Base-by-base conservation (phyloP, 2,797 vertebrate species). In the Megaceryle alcyon region DNA sequence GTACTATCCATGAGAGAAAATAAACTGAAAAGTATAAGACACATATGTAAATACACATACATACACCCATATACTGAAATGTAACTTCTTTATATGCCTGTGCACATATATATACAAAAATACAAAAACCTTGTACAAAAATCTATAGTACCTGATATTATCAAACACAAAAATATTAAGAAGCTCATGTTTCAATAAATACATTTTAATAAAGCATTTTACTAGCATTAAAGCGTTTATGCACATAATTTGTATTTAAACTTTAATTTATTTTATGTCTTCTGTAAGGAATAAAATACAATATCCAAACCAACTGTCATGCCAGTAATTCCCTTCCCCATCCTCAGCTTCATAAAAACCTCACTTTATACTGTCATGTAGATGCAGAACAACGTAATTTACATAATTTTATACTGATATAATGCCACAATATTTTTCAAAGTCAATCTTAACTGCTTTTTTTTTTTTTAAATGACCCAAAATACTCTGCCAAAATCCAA, bases 1-100 rank as follows among this genome's bases (percentile, higher is more conserved):
- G 17, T 31, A 43, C 16, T 72, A 4, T 71, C 25, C 21, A n/a
- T 79, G 33, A 84, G 16, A 90, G 7, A 69, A 88, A 80, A 76
- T 86, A 2, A 83, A 76, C 18, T 10, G 26, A 73, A 39, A 85
- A 43, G 3, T 56, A 49, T 33, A 33, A 88, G 87, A 49, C 4
- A 14, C 3, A 10, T 37, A 29, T 39, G 2, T 29, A 80, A 53
- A 72, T 65, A 44, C 29, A 19, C 2, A 69, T 43, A 12, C 7
- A 56, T 18, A n/a, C 4, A 85, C 5, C 2, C 8, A 44, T 25
- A 44, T 15, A 76, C 57, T 26, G 5, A 89, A 56, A 57, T 31
- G 31, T 65, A 68, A 48, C 0, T 1, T 56, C 60, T 68, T 44
- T 73, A 31, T 41, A 22, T 48, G 3, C 0, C 0, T 66, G 21